Percentiles rank a stretch among this genome's conserved stretches.
Evolutionary conservation across 1,140 invertebrate genomes (phyloP).

Genomic region (Panonychus citri): DNA sequence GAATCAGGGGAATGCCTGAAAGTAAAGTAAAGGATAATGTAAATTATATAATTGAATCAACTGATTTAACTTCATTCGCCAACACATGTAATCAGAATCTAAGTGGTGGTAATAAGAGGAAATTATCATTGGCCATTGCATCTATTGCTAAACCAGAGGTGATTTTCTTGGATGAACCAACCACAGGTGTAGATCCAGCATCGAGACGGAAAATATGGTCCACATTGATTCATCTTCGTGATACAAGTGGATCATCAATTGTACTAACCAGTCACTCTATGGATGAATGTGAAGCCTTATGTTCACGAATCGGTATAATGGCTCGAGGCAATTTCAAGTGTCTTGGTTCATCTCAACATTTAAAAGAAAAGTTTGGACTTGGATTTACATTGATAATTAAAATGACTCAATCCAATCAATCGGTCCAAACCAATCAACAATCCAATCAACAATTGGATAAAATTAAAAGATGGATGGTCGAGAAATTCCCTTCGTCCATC

Average conservation of each 20-base stretch:
- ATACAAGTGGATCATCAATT: conserved; percentile 14
- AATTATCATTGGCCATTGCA: conserved; percentile 31
- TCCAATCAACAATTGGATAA: neutral
- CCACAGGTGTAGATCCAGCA: conserved; percentile 33
- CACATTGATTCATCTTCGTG: conserved; percentile 18
- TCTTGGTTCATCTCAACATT: conserved; percentile 39
- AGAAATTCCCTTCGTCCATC: neutral
- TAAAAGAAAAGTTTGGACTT: conserved; percentile 47
- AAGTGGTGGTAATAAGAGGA: conserved; percentile 31
- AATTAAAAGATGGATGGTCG: neutral
- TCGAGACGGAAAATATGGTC: conserved; percentile 32
- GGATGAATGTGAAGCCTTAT: conserved; percentile 65
- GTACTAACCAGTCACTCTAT: conserved; percentile 28
- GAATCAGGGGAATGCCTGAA: neutral
- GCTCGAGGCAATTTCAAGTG: conserved; percentile 54
- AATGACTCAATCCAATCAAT: neutral
- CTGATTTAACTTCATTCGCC: neutral
- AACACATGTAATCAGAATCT: neutral
- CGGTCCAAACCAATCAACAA: no score
- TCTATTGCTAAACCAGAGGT: conserved; percentile 12
- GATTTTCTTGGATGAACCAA: conserved; percentile 19
- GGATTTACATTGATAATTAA: conserved; percentile 21
- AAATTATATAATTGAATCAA: neutral
- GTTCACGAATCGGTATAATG: conserved; percentile 63
- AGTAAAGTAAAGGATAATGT: neutral